phyloP scores from a whole-genome alignment of 30 jellyfish, hydroid and myxozoan species.

The Morbakka virulenta region DNA sequence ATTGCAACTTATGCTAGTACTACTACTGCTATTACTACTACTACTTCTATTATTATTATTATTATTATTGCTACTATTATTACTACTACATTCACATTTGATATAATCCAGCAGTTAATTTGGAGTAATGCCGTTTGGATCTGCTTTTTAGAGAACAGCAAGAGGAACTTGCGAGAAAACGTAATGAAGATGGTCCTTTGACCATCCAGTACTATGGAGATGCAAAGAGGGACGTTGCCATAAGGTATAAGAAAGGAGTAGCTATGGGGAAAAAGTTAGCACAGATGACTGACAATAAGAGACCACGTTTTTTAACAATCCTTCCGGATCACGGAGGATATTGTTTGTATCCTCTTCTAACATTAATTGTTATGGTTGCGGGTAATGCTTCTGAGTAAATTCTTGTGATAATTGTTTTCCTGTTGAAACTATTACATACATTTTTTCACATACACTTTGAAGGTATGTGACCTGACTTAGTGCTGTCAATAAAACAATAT shows the following conservation, averaged over 20 bases:
- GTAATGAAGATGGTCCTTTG: slow-evolving; percentile 35
- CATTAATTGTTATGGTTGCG: not conserved
- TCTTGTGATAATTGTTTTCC: not conserved
- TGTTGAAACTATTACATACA: too few species aligned
- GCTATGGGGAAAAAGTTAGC: slow-evolving; percentile 58
- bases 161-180: slow-evolving; percentile 15
- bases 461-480: too few species aligned
- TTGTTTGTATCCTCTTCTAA: slow-evolving; percentile 65
- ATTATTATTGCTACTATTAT: too few species aligned
- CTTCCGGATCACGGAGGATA: slow-evolving; percentile 65
- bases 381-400: not conserved
- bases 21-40: too few species aligned
- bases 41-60: too few species aligned
- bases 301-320: slow-evolving; percentile 49
- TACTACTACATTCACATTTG: too few species aligned
- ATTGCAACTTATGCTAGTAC: too few species aligned
- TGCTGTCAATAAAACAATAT: too few species aligned
- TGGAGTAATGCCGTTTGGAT: too few species aligned
- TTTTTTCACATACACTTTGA: too few species aligned
- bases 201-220: slow-evolving; percentile 60
- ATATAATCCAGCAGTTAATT: too few species aligned
- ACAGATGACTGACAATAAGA: slow-evolving; percentile 17
- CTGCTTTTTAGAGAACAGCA: slow-evolving; percentile 58
- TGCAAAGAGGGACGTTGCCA: slow-evolving; percentile 54
- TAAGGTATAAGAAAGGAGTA: slow-evolving; percentile 65